A percentile compares a stretch with the other conserved stretches of the same genome.
Evolutionary conservation across 2,888 invertebrate species (phyloP).

Genomic region (Ophioninae sp.): DNA sequence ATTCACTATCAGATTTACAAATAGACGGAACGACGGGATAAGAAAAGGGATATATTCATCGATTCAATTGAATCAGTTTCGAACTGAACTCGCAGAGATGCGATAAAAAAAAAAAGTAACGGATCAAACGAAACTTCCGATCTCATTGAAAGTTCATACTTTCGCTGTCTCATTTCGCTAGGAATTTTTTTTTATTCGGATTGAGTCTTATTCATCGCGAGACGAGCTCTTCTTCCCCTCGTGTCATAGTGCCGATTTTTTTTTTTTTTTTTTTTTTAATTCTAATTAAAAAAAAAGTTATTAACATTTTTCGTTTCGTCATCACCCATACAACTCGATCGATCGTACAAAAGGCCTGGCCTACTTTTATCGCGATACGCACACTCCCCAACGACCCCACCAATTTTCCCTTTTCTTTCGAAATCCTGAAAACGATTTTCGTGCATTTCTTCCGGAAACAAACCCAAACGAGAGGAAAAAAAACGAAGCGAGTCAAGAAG

Average conservation of each 20-base stretch:
- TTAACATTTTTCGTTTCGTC: background rate
- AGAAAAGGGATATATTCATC: background rate
- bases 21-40: constrained; percentile 22
- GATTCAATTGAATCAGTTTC: background rate
- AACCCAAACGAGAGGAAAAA: background rate
- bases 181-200: too few species aligned
- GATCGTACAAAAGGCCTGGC: constrained; percentile 54
- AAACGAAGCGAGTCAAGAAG: background rate
- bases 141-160: too few species aligned
- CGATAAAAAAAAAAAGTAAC: too few species aligned
- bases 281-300: too few species aligned
- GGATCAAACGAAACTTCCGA: too few species aligned
- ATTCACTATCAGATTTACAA: background rate
- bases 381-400: constrained; percentile 33
- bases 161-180: too few species aligned
- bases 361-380: constrained; percentile 51
- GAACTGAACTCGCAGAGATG: too few species aligned
- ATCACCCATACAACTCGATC: constrained; percentile 20
- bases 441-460: background rate
- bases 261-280: background rate
- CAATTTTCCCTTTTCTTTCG: too few species aligned
- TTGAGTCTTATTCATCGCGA: too few species aligned
- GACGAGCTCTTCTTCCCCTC: too few species aligned
- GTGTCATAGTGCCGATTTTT: too few species aligned
- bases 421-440: background rate